Base-by-base conservation (phyloP, 2,888 invertebrate genomes). In the Ellobium chinense region DNA sequence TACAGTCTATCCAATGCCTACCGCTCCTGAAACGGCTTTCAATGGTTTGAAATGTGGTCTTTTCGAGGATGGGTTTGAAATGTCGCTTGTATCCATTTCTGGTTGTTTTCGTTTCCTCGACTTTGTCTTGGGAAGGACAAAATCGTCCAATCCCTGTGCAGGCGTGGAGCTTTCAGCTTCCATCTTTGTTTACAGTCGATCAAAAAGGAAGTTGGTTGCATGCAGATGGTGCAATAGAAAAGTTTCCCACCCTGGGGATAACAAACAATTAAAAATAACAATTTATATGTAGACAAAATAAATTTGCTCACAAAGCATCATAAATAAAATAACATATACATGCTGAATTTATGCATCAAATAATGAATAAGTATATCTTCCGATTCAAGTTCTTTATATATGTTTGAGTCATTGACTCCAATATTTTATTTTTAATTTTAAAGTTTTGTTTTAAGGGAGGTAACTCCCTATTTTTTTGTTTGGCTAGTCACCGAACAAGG, bases 41-140 rank as follows among this genome's bases (percentile, higher is more conserved):
- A 80, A 37, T 1, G 80, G 80, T 68, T 75, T 74, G 60, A 80
- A 80, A 37, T 74, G 75, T 58, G 80, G 80, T 27, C 80, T 36
- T 27, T 80, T 80, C 9, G 68, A 29, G 27, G 73, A 66, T 36
- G 80, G 80, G 24, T 80, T 74, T 12, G 80, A 65, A 29, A 80
- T 80, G 36, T 80, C 80, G 58, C 36, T 60, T 74, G 80, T 80
- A 56, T 80, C 80, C 80, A 80, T 80, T 7, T 65, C 65, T 46
- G 69, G 80, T 34, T 75, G 74, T 46, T 74, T 80, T 68, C 80
- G 74, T 58, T 80, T 80, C 34, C 80, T 74, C 27, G 80, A 68
- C 46, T 80, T 80, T 31, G 74, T 58, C 54, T 79, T 79, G 2
- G 79, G 73, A 7, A 54, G 31, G 18, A 79, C 73, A 79, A 79